A percentile compares a stretch with the other conserved stretches of the same genome.
Evolutionary conservation across 1,140 invertebrate genomes (phyloP).

Genomic region (Sycophila sp.): DNA sequence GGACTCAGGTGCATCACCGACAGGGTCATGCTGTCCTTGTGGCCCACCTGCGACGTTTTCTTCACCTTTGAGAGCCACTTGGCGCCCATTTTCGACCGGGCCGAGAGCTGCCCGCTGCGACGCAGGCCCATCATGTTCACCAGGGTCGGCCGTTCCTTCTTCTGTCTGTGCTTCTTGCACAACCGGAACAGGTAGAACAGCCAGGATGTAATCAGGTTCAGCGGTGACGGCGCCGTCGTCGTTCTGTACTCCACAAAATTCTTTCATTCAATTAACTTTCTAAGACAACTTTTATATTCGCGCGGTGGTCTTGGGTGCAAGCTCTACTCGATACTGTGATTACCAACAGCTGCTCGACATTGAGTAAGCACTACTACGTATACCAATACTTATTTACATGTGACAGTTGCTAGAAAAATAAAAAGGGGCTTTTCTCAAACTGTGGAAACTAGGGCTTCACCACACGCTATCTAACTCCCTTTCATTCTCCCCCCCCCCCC

Average conservation of each 20-base stretch:
- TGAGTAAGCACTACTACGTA: neutral
- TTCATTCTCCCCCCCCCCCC: too few species aligned
- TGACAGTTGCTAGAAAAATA: neutral
- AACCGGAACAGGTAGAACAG: slow-evolving; percentile 82
- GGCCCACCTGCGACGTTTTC: slow-evolving; percentile 75
- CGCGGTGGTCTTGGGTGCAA: neutral
- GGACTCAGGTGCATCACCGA: slow-evolving; percentile 82
- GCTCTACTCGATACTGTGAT: neutral
- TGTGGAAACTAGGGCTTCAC: too few species aligned
- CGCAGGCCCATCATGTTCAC: slow-evolving; percentile 83
- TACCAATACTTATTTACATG: neutral
- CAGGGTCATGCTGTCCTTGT: slow-evolving; percentile 81
- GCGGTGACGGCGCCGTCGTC: slow-evolving; percentile 94
- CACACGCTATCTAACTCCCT: too few species aligned
- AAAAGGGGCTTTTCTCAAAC: too few species aligned
- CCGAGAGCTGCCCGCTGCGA: slow-evolving; percentile 75
- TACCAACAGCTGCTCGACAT: neutral
- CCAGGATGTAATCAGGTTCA: slow-evolving; percentile 96
- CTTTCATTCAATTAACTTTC: neutral
- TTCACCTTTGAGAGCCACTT: slow-evolving; percentile 88
- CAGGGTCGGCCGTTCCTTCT: slow-evolving; percentile 82
- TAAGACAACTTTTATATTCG: neutral
- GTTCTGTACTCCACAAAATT: slow-evolving; percentile 71
- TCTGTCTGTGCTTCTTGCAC: slow-evolving; percentile 78
- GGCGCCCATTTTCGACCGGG: slow-evolving; percentile 82